phyloP scores from a whole-genome alignment of 2,797 vertebrate species.

The Vultur gryphus region DNA sequence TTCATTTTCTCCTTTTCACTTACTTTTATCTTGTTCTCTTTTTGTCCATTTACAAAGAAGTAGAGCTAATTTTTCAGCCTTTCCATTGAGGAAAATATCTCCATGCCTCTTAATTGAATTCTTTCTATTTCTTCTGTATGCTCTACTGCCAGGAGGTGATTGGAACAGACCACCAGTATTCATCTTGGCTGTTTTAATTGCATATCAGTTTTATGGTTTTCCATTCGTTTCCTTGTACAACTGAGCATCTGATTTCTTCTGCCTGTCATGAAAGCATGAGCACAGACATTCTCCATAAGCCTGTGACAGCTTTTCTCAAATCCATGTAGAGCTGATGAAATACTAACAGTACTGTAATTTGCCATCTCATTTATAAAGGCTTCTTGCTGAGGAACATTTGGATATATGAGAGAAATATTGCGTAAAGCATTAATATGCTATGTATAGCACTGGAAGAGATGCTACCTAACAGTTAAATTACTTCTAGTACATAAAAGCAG shows the following conservation, averaged over 20 bases:
- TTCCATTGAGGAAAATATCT: neutral
- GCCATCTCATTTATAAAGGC: neutral
- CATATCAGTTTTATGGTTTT: neutral
- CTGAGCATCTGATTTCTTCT: neutral
- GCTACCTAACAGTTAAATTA: neutral
- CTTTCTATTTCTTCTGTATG: neutral
- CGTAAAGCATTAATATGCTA: neutral
- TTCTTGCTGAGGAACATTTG: neutral
- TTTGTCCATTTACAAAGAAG: neutral
- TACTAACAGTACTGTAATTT: neutral
- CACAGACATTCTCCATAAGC: neutral
- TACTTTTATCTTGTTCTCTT: neutral
- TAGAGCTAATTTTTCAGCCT: neutral
- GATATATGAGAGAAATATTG: neutral
- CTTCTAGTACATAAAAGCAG: neutral
- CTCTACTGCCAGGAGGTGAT: neutral
- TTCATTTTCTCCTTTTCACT: neutral
- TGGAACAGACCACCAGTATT: neutral
- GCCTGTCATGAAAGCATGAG: neutral
- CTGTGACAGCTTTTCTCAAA: neutral
- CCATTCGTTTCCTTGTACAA: neutral
- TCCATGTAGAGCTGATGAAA: neutral
- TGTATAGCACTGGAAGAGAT: neutral
- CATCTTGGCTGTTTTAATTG: neutral
- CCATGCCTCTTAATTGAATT: neutral